Base-by-base conservation (phyloP, 2,888 invertebrate genomes). In the Hymenopus coronatus region DNA sequence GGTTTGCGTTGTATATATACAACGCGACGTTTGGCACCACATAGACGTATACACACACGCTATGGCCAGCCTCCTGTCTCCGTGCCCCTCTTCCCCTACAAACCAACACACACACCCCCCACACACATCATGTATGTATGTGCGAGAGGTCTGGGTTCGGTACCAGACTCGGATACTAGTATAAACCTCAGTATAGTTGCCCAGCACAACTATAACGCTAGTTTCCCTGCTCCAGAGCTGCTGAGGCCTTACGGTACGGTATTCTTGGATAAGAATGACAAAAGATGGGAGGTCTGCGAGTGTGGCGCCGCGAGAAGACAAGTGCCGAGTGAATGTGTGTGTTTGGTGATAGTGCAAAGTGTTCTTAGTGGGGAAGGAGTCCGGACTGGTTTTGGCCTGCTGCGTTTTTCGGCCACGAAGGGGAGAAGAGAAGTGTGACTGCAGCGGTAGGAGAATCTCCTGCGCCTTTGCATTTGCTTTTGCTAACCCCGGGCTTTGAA, bases 11-110 rank as follows among this genome's bases (percentile, higher is more conserved):
- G 40, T 70, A 86, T 83, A 28, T 70, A 46, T 70, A 28, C 54
- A 28, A 85, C 83, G 87, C 83, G 86, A 89, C 86, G 89, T 89
- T 88, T 88, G 88, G 82, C 88, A 88, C 85, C 54, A 54, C n/a
- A 85, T 84, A 33, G 33, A 25, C 54, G 54, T 70, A 70, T 70
- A 70, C 54, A 70, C 54, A 70, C 54, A 70, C 54, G 54, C 54
- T 70, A 70, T 70, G 54, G 54, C 54, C 54, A 25, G 54, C 54
- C 54, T 70, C 54, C 84, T 84, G 7, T 84, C 84, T 28, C 33
- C 25, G 54, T 70, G 20, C 54, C 54, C 54, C 54, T 70, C 54
- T 70, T 8, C 46, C 84, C 84, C 40, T 28, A 28, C 28, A 83
- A 83, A 83, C 83, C 28, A 28, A 83, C 84, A 84, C 40, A 54